Base-by-base conservation (phyloP, 2,797 vertebrate species). In the Loris lydekkerianus region DNA sequence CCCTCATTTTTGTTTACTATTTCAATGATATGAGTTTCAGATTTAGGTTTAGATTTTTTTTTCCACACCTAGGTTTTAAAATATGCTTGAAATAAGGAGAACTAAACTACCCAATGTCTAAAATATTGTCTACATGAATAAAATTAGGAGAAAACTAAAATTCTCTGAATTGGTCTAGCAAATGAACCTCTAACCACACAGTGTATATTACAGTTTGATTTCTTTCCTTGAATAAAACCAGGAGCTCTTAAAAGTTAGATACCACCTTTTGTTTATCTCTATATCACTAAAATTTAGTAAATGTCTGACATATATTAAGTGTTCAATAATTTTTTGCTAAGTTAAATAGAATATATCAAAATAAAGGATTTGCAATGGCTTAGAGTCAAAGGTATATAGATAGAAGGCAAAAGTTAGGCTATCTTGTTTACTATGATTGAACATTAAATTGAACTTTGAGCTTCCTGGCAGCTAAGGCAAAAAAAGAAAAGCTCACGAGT, bases 61-160 rank as follows among this genome's bases (percentile, higher is more conserved):
- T 46, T 31, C n/a, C 46, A 85, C 13, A 49, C 53, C 23, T 80
- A 94, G 21, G 23, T 80, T 96, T 87, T 84, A 91, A 96, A 95
- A 72, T 25, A 90, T 40, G 17, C 15, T 93, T 95, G 46, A 93
- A 96, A 95, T 90, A 69, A 93, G 61, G 23, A 96, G 11, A 96
- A 67, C 31, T 92, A 84, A 91, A 76, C 3, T n/a, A 6, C 2
- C 2, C 60, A 83, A 49, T 86, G 40, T 80, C 37, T 95, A 83
- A 86, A 75, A 84, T 2, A 69, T 23, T 58, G 2, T 84, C 25
- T 92, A 85, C 0, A 23, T 60, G 13, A 73, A 46, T 58, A 86
- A 96, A 95, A 29, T 86, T 61, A 86, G 40, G 46, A 37, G 27
- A 81, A 86, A 92, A 80, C n/a, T 94, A 58, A 67, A 86, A 87